phyloP scores from a whole-genome alignment of 1,140 invertebrate genomes.

The Leguminivora glycinivorella region DNA sequence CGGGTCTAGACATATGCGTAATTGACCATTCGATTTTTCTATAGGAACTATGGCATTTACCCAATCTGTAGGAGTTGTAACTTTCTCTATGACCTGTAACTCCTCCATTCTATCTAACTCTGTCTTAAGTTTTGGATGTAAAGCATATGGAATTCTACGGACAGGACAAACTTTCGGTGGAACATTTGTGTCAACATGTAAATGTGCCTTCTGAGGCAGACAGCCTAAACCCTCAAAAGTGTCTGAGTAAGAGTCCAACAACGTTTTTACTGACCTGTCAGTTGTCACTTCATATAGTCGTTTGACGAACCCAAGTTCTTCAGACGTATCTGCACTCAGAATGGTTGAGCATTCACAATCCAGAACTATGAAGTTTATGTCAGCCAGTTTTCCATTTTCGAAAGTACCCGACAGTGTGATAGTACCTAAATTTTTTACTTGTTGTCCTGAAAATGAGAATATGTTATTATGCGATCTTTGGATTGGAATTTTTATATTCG shows the following conservation, averaged over 20 bases:
- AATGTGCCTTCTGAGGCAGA: constrained; percentile 18
- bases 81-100: constrained; percentile 48
- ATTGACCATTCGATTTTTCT: constrained; percentile 54
- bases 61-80: constrained; percentile 62
- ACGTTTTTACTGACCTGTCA: background rate
- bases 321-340: background rate
- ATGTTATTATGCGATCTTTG: constrained; percentile 18
- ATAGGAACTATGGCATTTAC: constrained; percentile 61
- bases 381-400: constrained; percentile 10
- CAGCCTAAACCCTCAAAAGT: constrained; percentile 24
- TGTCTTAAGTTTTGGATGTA: constrained; percentile 15
- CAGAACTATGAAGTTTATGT: constrained; percentile 6
- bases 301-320: background rate
- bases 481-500: constrained; percentile 4
- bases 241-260: background rate
- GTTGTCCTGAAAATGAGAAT: constrained; percentile 27
- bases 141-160: constrained; percentile 10
- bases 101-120: constrained; percentile 30
- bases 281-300: constrained; percentile 2
- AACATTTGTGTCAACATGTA: constrained; percentile 12
- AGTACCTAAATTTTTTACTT: constrained; percentile 17
- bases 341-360: constrained; percentile 22
- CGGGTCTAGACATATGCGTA: constrained; percentile 70
- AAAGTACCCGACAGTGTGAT: background rate
- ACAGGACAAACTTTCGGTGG: constrained; percentile 17